Base-by-base conservation (phyloP, 1,140 invertebrate species). In the Bombyx mandarina region DNA sequence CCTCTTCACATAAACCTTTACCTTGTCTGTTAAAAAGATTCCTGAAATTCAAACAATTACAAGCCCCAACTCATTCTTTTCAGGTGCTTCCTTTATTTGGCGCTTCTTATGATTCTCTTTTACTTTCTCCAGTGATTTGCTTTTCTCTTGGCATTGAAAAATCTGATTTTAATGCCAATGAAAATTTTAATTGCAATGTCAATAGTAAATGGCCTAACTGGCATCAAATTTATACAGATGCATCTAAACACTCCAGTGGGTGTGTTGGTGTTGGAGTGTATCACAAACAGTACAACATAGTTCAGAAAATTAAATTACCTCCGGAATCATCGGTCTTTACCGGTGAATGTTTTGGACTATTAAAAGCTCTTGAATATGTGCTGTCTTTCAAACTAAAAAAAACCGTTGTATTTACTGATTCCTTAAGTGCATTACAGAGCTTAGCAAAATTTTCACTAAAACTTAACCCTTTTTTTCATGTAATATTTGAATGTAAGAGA, bases 341-440 rank as follows among this genome's bases (percentile, higher is more conserved):
- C 35, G 56, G 55, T 18, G 57, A 65, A 54, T 52, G 44, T 54
- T 61, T 45, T 43, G 58, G 42, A 10, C 5, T 64, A 22, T 43
- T 60, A 26, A 60, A 57, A 52, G 49, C 62, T 18, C 10, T 64
- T 49, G 58, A 64, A 46, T 60, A 47, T 26, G 18, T 58, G n/a
- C 45, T 58, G 10, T 9, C 52, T 51, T 18, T 52, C 10, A 53
- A 58, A 55, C 35, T 58, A 51, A 50, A n/a, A 18, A 62, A 52
- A 51, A 45, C 53, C 9, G 53, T 62, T 26, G 47, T 62, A 45
- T 62, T 62, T 42, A 42, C 52, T 12, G 56, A 62, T 47, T 58
- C 61, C n/a, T 47, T 45, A 55, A 62, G 51, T 49, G 35, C 50
- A 10, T 47, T 62, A 42, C 52, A 58, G 51, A 49, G 45, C 43